These are phyloP conservation scores for Micropoecilia bifurca DNA, from an alignment of 2,797 vertebrate genomes.

Conservation along the genomic window DNA sequence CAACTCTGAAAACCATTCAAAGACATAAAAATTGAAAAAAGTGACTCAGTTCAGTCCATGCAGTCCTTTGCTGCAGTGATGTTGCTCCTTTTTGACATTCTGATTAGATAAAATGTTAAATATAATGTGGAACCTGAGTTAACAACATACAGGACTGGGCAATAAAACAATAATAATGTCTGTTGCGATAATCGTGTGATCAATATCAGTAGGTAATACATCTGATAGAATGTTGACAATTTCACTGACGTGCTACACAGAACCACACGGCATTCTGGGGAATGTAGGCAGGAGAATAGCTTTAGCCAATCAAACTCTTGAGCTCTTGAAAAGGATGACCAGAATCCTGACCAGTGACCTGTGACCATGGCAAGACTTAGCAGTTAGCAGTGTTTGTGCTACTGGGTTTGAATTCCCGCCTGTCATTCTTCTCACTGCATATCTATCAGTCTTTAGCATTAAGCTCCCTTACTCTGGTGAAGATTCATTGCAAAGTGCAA, in stretches of 20 bases:
- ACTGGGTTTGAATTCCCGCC: not conserved
- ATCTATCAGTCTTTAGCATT: not conserved
- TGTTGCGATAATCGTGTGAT: no score
- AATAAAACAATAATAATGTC: not conserved
- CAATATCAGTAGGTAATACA: no score
- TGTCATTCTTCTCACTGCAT: not conserved
- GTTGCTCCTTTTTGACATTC: not conserved
- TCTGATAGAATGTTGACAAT: no score
- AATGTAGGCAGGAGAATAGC: no score
- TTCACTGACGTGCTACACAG: no score
- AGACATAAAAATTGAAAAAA: not conserved
- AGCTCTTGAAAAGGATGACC: not conserved
- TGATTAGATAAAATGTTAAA: not conserved
- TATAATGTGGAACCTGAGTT: not conserved
- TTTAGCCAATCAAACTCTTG: not conserved
- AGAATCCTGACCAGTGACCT: no score
- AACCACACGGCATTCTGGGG: no score
- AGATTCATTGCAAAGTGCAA: not conserved
- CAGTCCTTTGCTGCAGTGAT: not conserved
- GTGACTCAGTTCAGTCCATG: not conserved
- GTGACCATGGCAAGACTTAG: no score
- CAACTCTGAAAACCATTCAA: no score
- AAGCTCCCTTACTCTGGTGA: not conserved
- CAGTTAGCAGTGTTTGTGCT: not conserved
- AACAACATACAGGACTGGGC: not conserved